Conservation (phyloP, 2,113 vertebrate genomes). For the Falco punctatus region DNA sequence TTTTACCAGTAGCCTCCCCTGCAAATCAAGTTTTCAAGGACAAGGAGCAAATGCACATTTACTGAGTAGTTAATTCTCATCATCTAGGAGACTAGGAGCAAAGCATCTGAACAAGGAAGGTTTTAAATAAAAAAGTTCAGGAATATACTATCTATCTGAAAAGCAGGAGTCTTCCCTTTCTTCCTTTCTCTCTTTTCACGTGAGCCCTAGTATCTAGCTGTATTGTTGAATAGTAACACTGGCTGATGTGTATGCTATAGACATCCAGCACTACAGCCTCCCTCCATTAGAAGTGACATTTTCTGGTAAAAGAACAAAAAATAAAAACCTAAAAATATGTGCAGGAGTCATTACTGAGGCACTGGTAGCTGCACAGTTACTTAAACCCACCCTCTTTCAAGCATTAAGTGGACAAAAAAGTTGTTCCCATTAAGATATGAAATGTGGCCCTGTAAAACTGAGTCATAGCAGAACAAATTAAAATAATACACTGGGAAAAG, state of each 20-base stretch:
- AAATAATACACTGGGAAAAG: background rate
- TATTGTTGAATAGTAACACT: background rate
- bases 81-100: background rate
- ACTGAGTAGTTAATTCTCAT: background rate
- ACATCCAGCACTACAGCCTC: background rate
- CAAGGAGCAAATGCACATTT: background rate
- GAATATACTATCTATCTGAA: background rate
- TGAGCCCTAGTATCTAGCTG: background rate
- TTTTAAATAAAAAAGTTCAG: background rate
- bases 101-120: background rate
- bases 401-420: background rate
- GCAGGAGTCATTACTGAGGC: background rate
- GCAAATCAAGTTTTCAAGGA: background rate
- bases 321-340: background rate
- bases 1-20: background rate
- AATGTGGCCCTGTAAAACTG: background rate
- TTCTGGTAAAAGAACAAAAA: background rate
- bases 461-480: background rate
- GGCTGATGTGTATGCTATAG: background rate
- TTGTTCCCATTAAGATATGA: background rate
- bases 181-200: background rate
- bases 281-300: background rate
- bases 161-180: background rate
- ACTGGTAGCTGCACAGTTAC: background rate
- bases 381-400: background rate